Evolutionary conservation across 92 coral and sea anemone species (phyloP), one percentile per base, ranked within the genome.

Genomic region (Hydrozoanthus gracilis): DNA sequence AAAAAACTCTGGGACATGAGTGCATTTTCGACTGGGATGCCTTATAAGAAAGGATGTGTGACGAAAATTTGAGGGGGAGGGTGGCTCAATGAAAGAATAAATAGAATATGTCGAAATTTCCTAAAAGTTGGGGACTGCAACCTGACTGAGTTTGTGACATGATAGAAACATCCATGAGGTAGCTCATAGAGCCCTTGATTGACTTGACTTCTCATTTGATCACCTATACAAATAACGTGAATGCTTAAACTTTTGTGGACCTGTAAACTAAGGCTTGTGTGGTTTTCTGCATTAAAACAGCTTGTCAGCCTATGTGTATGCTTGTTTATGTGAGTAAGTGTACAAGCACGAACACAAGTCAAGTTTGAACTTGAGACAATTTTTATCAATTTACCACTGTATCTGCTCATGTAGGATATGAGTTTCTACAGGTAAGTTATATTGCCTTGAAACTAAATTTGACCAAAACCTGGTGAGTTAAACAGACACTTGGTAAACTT

Each of bases 381-480:
- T 71, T 71, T 49, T 71, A 51, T 71, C 50, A 71, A 71, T 51
- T 71, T 71, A 71, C 51, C 44, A 70, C 44, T 50, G 35, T 50
- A 70, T 70, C 44, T 44, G 50, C 39, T 15, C 76, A 71, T 44
- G 52, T 46, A 47, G 48, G 10, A 72, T 45, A 14, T 45, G 77
- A 72, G 77, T 72, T 72, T 44, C 6, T 72, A 72, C 56, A 72
- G 77, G 54, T 72, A 72, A 44, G 45, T 5, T 72, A 13, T 48
- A 46, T 72, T 72, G 77, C 77, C 73, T 79, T 79, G 52, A 58
- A 44, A 78, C 70, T 82, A 90, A 50, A 90, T 88, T 69, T 79
- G 71, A 87, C 90, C 93, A 90, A 87, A 90, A 56, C 91, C 91
- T 61, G 93, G 93, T 76, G 93, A 90, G 84, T 82, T 83, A 58